Base-by-base conservation (phyloP, 2,113 vertebrate genomes). In the Toxostoma redivivum region DNA sequence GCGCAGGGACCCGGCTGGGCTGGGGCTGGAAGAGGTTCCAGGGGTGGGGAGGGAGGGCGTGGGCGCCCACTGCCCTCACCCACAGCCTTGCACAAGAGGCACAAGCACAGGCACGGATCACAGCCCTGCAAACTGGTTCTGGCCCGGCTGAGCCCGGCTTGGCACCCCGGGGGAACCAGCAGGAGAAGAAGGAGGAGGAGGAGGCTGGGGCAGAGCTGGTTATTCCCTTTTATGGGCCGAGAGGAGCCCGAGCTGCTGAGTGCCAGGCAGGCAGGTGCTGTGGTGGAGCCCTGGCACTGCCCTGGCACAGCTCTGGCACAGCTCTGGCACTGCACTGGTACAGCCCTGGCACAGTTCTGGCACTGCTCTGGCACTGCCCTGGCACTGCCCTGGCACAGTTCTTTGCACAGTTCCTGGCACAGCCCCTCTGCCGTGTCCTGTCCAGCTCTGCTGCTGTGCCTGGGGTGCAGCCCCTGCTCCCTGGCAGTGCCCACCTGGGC, bases 31-130 rank as follows among this genome's bases (percentile, higher is more conserved):
- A 12, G 50, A 3, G 86, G 33, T 27, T 12, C 48, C 76, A 5
- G 62, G 4, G n/a, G 44, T 3, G 1, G 16, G 2, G 25, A 37
- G 50, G 50, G 57, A 20, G 65, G 77, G 77, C 3, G 33, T 20
- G n/a, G 69, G 7, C 27, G 25, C 50, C 37, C 22, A 42, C 76
- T 78, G 77, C 84, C 65, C 61, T 76, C 22, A 3, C 45, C 69
- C 47, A 2, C 54, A 7, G 78, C 60, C 12, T 96, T 94, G 91
- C 81, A 45, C 92, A 96, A 94, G 73, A 16, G 25, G 60, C 64
- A 57, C 90, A 81, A 10, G 91, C 93, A 92, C 56, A 15, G 90
- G 6, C 94, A 92, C 5, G 42, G 95, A 12, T 54, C 40, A 27
- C 48, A 37, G 91, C 72, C 56, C 91, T 60, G 60, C 44, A 48